These are phyloP conservation scores for Spicauda simplicius DNA, from an alignment of 2,888 invertebrate species.

Conservation along the genomic window DNA sequence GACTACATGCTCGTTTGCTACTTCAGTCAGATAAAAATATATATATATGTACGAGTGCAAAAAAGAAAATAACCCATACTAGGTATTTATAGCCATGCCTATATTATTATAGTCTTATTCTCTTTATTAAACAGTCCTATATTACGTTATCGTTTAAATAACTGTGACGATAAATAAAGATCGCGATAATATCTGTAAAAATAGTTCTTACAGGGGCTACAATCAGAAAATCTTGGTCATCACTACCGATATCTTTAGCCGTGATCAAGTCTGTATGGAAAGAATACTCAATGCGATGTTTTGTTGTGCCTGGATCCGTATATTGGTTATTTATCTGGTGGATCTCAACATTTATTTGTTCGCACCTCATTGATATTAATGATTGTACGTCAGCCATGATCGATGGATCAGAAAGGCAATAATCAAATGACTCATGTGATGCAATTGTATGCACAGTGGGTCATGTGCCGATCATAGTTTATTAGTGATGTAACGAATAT, in stretches of 20 bases:
- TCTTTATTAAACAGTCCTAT: conserved; percentile 23
- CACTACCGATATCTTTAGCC: conserved; percentile 27
- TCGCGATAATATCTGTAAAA: conserved; percentile 34
- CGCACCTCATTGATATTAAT: conserved; percentile 47
- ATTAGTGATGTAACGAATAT: too few species aligned
- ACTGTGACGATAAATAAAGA: conserved; percentile 34
- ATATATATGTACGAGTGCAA: too few species aligned
- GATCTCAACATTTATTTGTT: conserved; percentile 46
- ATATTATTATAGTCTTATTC: conserved; percentile 13
- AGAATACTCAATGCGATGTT: conserved; percentile 23
- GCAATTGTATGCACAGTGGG: conserved; percentile 37
- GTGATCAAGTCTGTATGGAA: conserved; percentile 18
- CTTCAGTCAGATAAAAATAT: too few species aligned
- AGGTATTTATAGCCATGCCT: background rate
- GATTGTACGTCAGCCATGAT: conserved; percentile 43
- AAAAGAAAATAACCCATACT: too few species aligned
- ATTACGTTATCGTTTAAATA: conserved; percentile 28
- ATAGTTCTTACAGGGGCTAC: conserved; percentile 32
- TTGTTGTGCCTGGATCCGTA: conserved; percentile 26
- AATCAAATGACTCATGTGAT: conserved; percentile 40
- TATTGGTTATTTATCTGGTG: conserved; percentile 39
- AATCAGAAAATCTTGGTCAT: conserved; percentile 35
- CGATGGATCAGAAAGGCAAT: conserved; percentile 44
- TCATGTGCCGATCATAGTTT: conserved; percentile 25
- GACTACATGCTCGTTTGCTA: too few species aligned